These are phyloP conservation scores for Engraulis encrasicolus DNA, from an alignment of 2,113 vertebrate genomes.

Conservation along the genomic window DNA sequence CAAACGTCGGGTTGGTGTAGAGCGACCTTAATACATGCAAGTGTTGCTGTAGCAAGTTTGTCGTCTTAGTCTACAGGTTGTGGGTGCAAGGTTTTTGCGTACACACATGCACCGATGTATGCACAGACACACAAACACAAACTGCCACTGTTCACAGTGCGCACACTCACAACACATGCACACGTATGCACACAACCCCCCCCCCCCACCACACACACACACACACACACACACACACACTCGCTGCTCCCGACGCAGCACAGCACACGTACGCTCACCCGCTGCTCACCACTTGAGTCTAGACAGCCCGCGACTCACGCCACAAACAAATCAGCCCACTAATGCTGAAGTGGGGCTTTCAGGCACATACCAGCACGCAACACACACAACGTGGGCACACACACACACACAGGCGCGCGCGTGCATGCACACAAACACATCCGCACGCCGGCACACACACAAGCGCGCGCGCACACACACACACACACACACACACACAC, in stretches of 20 bases:
- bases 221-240: neutral
- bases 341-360: conserved; percentile 1
- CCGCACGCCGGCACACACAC: neutral
- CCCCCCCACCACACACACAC: no score
- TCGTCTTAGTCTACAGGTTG: no score
- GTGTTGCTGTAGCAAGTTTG: no score
- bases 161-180: no score
- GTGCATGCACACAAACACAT: neutral
- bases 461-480: neutral
- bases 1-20: no score
- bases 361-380: neutral
- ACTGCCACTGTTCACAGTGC: no score
- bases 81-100: no score
- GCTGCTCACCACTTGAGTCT: neutral
- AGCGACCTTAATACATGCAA: no score
- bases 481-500: conserved; percentile 20
- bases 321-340: conserved; percentile 1
- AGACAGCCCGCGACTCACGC: neutral
- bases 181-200: no score
- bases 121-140: no score
- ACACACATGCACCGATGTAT: no score
- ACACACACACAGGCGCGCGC: neutral
- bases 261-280: neutral
- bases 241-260: no score
- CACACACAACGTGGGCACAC: neutral